phyloP scores from a whole-genome alignment of 2,797 vertebrate genomes.

The Muscicapa striata region DNA sequence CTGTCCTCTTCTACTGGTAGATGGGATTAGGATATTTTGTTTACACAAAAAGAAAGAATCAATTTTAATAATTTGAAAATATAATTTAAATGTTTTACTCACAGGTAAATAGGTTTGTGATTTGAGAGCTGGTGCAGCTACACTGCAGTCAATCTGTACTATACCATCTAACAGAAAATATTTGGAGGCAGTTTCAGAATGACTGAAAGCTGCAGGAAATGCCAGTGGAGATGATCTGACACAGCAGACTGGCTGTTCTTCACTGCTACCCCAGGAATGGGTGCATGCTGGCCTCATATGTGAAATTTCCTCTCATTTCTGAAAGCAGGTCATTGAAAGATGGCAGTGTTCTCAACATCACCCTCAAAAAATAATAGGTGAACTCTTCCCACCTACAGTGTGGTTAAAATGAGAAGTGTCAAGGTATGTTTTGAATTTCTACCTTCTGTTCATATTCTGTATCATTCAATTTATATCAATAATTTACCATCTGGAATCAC shows the following conservation, averaged over 20 bases:
- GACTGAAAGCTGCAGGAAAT: not conserved
- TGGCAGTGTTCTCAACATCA: not conserved
- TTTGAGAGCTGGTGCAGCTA: not conserved
- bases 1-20: not conserved
- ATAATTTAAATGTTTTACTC: not conserved
- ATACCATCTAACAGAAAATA: not conserved
- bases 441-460: not conserved
- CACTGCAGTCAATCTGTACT: not conserved
- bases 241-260: not conserved
- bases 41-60: constrained; percentile 3
- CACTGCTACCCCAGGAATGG: not conserved
- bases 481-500: not conserved
- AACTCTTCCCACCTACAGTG: not conserved
- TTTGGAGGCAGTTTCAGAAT: not conserved
- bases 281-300: rapidly evolving
- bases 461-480: not conserved
- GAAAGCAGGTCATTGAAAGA: not conserved
- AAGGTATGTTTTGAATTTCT: not conserved
- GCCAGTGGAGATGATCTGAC: rapidly evolving
- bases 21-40: not conserved
- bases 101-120: not conserved
- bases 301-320: not conserved
- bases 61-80: not conserved
- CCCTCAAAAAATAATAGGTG: not conserved
- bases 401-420: not conserved